phyloP scores from a whole-genome alignment of 2,888 invertebrate genomes.

The Emmelina monodactyla region DNA sequence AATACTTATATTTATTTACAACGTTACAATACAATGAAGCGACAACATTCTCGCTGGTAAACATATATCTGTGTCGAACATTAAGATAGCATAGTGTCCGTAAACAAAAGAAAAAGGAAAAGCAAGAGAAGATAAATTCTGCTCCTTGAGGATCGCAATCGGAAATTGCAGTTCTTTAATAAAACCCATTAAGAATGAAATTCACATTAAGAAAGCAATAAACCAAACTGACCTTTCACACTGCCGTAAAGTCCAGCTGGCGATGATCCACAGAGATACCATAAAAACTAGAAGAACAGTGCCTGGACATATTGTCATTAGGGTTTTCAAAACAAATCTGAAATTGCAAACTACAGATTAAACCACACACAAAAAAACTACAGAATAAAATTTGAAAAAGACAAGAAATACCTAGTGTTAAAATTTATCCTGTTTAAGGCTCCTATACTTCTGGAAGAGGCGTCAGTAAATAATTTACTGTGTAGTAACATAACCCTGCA shows the following conservation, averaged over 20 bases:
- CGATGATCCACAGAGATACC: slow-evolving; percentile 99
- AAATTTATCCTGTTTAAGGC: slow-evolving; percentile 98
- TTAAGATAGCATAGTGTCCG: slow-evolving; percentile 36
- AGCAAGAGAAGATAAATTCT: neutral
- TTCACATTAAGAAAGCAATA: slow-evolving; percentile 5
- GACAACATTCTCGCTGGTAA: slow-evolving; percentile 51
- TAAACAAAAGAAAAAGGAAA: slow-evolving; percentile 16
- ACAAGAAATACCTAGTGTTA: slow-evolving; percentile 88
- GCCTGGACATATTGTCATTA: slow-evolving; percentile 99
- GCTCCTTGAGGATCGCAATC: too few species aligned
- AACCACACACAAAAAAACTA: neutral
- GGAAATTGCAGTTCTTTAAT: neutral
- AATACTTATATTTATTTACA: slow-evolving; percentile 33
- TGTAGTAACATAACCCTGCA: slow-evolving; percentile 99
- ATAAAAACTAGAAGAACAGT: slow-evolving; percentile 98
- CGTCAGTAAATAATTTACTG: slow-evolving; percentile 99
- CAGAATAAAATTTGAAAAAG: neutral
- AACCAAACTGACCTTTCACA: slow-evolving; percentile 89
- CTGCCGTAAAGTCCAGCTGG: slow-evolving; percentile 97
- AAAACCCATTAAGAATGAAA: neutral
- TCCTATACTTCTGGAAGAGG: slow-evolving; percentile 97
- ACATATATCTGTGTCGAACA: neutral
- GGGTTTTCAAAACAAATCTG: slow-evolving; percentile 93
- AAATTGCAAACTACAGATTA: slow-evolving; percentile 14
- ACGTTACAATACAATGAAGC: slow-evolving; percentile 57